These are phyloP conservation scores for Athene noctua DNA, from an alignment of 2,113 vertebrate genomes.

Conservation along the genomic window DNA sequence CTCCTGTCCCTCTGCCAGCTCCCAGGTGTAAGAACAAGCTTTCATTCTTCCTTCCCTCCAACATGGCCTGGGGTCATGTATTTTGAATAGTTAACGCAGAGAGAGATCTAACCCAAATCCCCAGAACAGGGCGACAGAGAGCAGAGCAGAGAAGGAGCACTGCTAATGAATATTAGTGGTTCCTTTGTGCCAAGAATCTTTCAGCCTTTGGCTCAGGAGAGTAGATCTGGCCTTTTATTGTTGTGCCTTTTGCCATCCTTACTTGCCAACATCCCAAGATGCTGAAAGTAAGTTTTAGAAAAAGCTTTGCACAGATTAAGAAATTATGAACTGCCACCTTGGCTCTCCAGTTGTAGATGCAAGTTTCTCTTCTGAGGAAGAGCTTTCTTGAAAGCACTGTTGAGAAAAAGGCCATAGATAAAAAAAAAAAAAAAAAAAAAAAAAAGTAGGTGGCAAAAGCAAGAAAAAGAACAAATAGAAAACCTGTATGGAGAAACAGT, in stretches of 20 bases:
- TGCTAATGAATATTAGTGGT: background rate
- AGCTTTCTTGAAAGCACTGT: background rate
- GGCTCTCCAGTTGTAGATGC: background rate
- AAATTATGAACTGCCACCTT: background rate
- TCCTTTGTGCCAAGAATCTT: background rate
- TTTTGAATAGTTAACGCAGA: background rate
- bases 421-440: background rate
- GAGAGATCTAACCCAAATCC: background rate
- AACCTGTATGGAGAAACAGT: background rate
- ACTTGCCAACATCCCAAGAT: background rate
- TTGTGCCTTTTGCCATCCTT: background rate
- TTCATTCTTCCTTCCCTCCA: background rate
- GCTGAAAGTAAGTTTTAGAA: background rate
- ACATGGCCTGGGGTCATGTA: background rate
- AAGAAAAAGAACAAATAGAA: background rate
- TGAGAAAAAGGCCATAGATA: background rate
- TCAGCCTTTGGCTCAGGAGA: background rate
- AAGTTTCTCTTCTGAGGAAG: background rate
- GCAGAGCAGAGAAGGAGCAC: background rate
- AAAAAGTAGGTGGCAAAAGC: background rate
- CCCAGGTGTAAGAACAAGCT: background rate
- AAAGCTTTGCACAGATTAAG: background rate
- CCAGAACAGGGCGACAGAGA: background rate
- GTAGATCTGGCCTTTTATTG: background rate
- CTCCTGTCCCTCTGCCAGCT: background rate